Conservation (phyloP, 2,888 invertebrate genomes). For the Phytoseiulus persimilis region DNA sequence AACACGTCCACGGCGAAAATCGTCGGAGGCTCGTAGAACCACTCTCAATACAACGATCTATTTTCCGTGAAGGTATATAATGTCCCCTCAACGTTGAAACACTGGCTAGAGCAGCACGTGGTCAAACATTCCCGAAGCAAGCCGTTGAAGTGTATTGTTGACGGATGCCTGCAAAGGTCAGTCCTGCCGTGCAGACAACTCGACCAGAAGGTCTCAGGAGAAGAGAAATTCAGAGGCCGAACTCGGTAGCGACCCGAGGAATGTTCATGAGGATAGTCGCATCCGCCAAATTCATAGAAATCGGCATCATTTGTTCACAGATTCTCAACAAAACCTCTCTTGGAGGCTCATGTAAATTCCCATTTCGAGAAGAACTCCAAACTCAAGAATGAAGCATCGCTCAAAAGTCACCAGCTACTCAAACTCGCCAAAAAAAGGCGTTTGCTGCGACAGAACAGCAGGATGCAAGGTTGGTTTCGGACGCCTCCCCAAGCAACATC, state of each 20-base stretch:
- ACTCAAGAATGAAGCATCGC: conserved; percentile 38
- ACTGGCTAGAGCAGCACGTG: conserved; percentile 34
- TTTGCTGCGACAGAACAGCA: conserved; percentile 31
- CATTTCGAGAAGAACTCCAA: conserved; percentile 35
- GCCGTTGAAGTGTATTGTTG: conserved; percentile 28
- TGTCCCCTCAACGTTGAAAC: conserved; percentile 34
- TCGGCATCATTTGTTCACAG: background rate
- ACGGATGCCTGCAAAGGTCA: conserved; percentile 37
- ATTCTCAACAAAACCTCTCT: conserved; percentile 35
- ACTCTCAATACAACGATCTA: background rate
- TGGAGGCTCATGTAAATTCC: conserved; percentile 36
- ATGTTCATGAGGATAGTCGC: too few species aligned
- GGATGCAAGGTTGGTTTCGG: conserved; percentile 9
- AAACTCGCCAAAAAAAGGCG: conserved; percentile 33
- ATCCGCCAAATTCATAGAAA: too few species aligned
- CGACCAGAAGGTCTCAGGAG: too few species aligned
- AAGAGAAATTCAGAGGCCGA: too few species aligned
- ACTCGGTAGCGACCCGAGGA: too few species aligned
- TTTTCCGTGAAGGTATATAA: conserved; percentile 11
- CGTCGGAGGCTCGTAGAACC: too few species aligned
- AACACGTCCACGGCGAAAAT: too few species aligned
- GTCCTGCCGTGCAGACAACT: background rate
- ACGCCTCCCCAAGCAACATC: background rate
- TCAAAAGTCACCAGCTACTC: conserved; percentile 36
- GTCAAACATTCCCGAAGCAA: conserved; percentile 38